Evolutionary conservation across 2,113 vertebrate species (phyloP).

Genomic region (Oriolus oriolus): DNA sequence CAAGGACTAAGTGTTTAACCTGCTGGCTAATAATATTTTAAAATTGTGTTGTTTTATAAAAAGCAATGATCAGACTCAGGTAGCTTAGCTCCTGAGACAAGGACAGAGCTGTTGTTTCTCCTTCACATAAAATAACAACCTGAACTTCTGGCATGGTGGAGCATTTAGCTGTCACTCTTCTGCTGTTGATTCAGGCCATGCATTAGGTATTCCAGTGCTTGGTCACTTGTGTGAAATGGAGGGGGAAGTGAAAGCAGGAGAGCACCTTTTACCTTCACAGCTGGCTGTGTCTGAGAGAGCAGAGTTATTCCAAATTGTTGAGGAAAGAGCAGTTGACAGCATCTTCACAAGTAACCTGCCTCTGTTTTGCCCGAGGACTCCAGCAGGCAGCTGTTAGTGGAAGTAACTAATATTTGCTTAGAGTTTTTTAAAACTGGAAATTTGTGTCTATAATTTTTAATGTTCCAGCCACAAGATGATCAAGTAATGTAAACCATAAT

Average conservation of each 20-base stretch:
- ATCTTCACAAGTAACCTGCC: not conserved
- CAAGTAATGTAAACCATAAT: not conserved
- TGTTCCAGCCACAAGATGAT: not conserved
- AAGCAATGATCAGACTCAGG: not conserved
- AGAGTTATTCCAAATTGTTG: not conserved
- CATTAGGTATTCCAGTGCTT: not conserved
- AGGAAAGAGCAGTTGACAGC: not conserved
- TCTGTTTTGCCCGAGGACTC: not conserved
- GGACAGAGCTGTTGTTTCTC: not conserved
- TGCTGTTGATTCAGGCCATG: not conserved
- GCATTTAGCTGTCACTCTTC: not conserved
- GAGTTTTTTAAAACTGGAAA: not conserved
- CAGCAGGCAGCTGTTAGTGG: not conserved
- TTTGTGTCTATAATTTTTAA: not conserved
- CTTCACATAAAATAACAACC: not conserved
- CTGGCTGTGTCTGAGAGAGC: not conserved
- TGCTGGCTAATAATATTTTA: not conserved
- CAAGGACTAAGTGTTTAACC: not conserved
- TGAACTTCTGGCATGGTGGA: not conserved
- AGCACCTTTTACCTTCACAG: not conserved
- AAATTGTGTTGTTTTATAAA: not conserved
- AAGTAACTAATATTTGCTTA: not conserved
- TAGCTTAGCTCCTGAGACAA: not conserved
- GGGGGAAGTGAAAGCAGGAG: not conserved
- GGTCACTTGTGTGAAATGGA: not conserved